Percentiles rank a stretch among this genome's conserved stretches.
These are phyloP conservation scores for Triplophysa bombifrons DNA, from an alignment of 2,797 vertebrate genomes.

Conservation along the genomic window DNA sequence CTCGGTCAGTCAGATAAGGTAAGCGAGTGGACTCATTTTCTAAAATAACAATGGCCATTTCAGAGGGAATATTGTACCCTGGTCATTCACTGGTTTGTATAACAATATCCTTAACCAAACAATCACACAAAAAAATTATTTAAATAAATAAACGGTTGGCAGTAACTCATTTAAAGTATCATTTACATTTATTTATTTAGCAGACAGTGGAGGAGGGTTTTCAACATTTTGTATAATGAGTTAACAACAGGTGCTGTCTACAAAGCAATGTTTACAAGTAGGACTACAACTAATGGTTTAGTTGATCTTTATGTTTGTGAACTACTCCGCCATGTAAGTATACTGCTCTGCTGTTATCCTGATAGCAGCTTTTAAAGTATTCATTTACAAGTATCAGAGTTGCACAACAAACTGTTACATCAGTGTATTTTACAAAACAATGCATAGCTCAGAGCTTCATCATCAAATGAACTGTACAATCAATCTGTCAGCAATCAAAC, in stretches of 20 bases:
- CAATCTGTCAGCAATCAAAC: too few species aligned
- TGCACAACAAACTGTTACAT: background rate
- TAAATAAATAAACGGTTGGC: too few species aligned
- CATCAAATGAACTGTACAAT: background rate
- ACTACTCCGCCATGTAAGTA: too few species aligned
- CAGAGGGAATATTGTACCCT: background rate
- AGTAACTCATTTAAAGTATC: too few species aligned
- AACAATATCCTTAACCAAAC: background rate
- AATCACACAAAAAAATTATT: background rate
- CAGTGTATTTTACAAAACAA: background rate
- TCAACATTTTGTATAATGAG: too few species aligned
- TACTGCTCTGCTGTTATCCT: background rate
- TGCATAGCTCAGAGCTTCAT: background rate
- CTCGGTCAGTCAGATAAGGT: constrained; percentile 35
- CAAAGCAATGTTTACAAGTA: too few species aligned
- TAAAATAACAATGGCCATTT: constrained; percentile 26
- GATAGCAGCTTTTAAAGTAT: background rate
- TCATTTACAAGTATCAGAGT: background rate
- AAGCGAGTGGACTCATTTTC: constrained; percentile 44
- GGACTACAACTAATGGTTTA: too few species aligned
- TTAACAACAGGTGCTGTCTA: too few species aligned
- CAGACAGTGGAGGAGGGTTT: too few species aligned
- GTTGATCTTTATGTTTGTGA: too few species aligned
- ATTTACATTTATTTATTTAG: too few species aligned
- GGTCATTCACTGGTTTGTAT: background rate